Evolutionary conservation across 2,888 invertebrate species (phyloP), one percentile per base, ranked within the genome.

Genomic region (Sepiola atlantica): DNA sequence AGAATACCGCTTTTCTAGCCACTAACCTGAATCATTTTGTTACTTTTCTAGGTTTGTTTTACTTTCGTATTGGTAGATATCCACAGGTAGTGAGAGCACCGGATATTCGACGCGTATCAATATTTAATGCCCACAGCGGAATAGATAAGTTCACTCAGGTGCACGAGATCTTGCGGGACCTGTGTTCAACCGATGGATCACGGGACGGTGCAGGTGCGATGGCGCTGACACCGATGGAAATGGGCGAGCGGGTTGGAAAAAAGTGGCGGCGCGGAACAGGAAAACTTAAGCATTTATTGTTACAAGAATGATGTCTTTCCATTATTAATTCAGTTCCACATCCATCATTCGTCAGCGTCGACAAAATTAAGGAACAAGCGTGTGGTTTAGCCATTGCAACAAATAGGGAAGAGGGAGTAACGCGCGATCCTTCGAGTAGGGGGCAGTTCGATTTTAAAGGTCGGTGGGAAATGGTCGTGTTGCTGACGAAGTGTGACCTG

Each of bases 261-360:
- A 28, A n/a, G 57, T 21, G 24, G 4, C 24, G 6, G 77, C 8
- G 24, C 14, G 28, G 2, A 77, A 77, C 77, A 77, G 77, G 77
- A 77, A 77, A 28, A 77, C 77, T 77, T 77, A 77, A 77, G 77
- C 77, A 77, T 77, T 77, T 77, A 77, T 77, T 77, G 77, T 77
- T 77, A 28, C n/a, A 77, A 24, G 28, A 77, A 77, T 77, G 77
- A 77, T 28, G n/a, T 2, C 77, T 77, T n/a, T 28, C 24, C 28
- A 77, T 77, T 77, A 77, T n/a, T 77, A 77, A 77, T 77, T 77
- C 77, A 77, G 28, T 24, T 28, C 12, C n/a, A n/a, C 77, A 77
- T 77, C n/a, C 77, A 77, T 77, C 77, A 77, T 14, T 28, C 77
- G 10, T 12, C 77, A 21, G 28, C 28, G 10, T 6, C 77, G 28